These are phyloP conservation scores for Thryonomys swinderianus DNA, from an alignment of 2,113 vertebrate genomes.

Conservation along the genomic window DNA sequence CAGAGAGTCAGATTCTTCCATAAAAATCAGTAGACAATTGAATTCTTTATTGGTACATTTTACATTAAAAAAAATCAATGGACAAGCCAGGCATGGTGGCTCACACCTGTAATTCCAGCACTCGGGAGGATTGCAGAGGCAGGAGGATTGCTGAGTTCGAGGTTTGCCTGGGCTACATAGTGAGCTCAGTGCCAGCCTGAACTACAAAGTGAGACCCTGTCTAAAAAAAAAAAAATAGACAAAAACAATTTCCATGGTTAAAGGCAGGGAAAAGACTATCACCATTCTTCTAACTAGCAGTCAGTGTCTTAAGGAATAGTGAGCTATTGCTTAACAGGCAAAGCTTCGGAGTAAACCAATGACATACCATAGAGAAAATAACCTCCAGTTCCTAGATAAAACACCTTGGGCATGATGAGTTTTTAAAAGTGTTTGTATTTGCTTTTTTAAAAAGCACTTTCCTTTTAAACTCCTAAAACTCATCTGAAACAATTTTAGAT, in stretches of 20 bases:
- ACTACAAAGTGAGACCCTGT: no score
- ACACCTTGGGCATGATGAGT: background rate
- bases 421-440: background rate
- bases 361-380: background rate
- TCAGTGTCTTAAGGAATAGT: background rate
- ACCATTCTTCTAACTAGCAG: background rate
- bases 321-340: background rate
- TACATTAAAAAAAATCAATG: no score
- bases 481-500: constrained; percentile 46
- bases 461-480: background rate
- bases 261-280: background rate
- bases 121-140: no score
- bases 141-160: no score
- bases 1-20: background rate
- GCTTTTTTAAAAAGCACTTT: background rate
- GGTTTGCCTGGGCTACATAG: no score
- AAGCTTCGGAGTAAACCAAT: background rate
- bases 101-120: no score
- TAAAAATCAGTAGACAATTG: background rate
- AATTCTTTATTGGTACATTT: no score
- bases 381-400: background rate
- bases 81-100: no score
- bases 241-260: background rate
- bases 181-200: no score
- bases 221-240: no score